Evolutionary conservation across 2,797 vertebrate species (phyloP), one percentile per base, ranked within the genome.

Genomic region (Schizopygopsis pylzovi): DNA sequence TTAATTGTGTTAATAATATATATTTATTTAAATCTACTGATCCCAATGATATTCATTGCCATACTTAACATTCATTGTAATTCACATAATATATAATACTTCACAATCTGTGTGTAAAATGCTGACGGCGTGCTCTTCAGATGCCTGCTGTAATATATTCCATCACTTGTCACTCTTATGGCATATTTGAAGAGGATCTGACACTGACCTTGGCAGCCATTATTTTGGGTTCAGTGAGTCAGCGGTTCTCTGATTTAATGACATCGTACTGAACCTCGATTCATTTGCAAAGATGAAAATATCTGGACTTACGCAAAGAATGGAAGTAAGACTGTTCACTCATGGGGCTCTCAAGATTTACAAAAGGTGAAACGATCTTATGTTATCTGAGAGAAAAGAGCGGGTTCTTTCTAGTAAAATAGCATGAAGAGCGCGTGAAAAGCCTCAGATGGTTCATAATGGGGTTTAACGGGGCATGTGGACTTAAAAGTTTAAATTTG

Each of bases 151-250:
- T 76, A 75, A 76, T 76, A 49, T 52, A 65, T 41, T 83, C 71
- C 71, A 65, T 75, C 43, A 65, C 82, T 83, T 52, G 82, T 83
- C 82, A 67, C 45, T 83, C 59, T 52, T 37, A 12, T 41, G 45
- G 72, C 33, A 37, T 41, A 67, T 83, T 41, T 83, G 59, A 76
- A 65, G 43, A 65, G 28, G 20, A 52, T 83, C 45, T 76, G 82
- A 83, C 72, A 67, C 20, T 76, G 82, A 83, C 82, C 82, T 83
- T 76, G 71, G 45, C 15, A 59, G 37, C 39, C 22, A 5, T 20
- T 83, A 75, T 76, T 76, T 47, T 83, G 59, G 45, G 43, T 33
- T 39, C 11, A 37, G 10, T 76, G 82, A 83, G 59, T 83, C 82
- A 83, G 82, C 72, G 33, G 15, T 65, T 76, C 22, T 83, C 45